phyloP scores from a whole-genome alignment of 2,797 vertebrate species.

The Neosalanx taihuensis region DNA sequence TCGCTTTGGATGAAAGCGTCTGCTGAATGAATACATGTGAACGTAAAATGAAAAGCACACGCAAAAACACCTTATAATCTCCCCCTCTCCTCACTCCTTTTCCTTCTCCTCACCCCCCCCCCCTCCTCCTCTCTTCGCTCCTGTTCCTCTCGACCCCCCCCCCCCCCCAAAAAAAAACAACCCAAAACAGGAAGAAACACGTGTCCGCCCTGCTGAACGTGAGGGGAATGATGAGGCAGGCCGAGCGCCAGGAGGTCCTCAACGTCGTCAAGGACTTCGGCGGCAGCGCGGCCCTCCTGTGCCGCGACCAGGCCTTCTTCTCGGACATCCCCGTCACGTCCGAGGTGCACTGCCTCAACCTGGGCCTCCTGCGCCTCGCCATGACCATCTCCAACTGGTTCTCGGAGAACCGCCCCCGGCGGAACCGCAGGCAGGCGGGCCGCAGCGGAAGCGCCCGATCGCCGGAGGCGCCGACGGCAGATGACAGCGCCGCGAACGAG shows the following conservation, averaged over 20 bases:
- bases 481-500: conserved; percentile 32
- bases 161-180: too few species aligned
- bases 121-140: conserved; percentile 3
- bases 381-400: conserved; percentile 76
- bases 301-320: conserved; percentile 77
- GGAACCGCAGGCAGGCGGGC: conserved; percentile 20
- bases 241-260: conserved; percentile 83
- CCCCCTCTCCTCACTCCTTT: not conserved
- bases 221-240: conserved; percentile 80
- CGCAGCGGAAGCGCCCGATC: conserved; percentile 24
- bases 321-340: conserved; percentile 79
- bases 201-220: conserved; percentile 84
- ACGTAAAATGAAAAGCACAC: not conserved
- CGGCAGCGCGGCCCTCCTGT: conserved; percentile 45
- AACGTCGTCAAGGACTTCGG: conserved; percentile 83
- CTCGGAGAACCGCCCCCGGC: conserved; percentile 64
- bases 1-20: too few species aligned
- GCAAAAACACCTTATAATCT: conserved; percentile 27
- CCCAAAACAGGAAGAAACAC: conserved; percentile 78
- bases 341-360: conserved; percentile 74
- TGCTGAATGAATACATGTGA: too few species aligned
- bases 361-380: conserved; percentile 73
- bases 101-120: too few species aligned
- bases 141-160: conserved; percentile 17
- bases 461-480: conserved; percentile 38